Conservation (phyloP, 2,797 vertebrate genomes). For the Brachyalestes nurse region DNA sequence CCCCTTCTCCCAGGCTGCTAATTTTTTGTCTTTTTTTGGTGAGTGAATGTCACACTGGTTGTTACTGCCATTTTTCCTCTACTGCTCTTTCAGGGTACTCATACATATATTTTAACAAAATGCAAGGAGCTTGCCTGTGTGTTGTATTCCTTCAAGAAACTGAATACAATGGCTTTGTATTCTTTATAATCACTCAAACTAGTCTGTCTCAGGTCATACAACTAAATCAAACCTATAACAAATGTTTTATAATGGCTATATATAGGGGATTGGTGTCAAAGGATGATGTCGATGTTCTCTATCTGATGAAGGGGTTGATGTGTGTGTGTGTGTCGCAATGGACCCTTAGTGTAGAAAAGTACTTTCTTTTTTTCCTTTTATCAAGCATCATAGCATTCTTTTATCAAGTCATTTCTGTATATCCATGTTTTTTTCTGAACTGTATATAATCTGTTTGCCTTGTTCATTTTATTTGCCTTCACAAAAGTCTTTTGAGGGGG, state of each 20-base stretch:
- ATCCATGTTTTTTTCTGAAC: slow-evolving; percentile 53
- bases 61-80: slow-evolving; percentile 50
- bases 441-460: slow-evolving; percentile 72
- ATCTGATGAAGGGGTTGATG: slow-evolving; percentile 48
- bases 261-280: slow-evolving; percentile 45
- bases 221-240: slow-evolving; percentile 48
- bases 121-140: slow-evolving; percentile 50
- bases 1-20: slow-evolving; percentile 22
- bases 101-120: slow-evolving; percentile 58
- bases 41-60: slow-evolving; percentile 53
- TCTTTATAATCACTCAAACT: slow-evolving; percentile 58
- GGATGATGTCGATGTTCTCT: slow-evolving; percentile 40
- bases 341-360: slow-evolving; percentile 51
- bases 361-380: slow-evolving; percentile 32
- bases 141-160: slow-evolving; percentile 46
- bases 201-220: slow-evolving; percentile 65
- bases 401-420: slow-evolving; percentile 57
- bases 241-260: slow-evolving; percentile 55
- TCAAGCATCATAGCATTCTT: slow-evolving; percentile 45
- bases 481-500: slow-evolving; percentile 51
- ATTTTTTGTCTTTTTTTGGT: slow-evolving; percentile 1
- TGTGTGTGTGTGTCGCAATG: slow-evolving; percentile 49
- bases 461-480: slow-evolving; percentile 72
- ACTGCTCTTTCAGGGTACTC: slow-evolving; percentile 57
- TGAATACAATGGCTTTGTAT: slow-evolving; percentile 47